Conservation (phyloP, 2,888 invertebrate species). For the Tryphoninae sp. region DNA sequence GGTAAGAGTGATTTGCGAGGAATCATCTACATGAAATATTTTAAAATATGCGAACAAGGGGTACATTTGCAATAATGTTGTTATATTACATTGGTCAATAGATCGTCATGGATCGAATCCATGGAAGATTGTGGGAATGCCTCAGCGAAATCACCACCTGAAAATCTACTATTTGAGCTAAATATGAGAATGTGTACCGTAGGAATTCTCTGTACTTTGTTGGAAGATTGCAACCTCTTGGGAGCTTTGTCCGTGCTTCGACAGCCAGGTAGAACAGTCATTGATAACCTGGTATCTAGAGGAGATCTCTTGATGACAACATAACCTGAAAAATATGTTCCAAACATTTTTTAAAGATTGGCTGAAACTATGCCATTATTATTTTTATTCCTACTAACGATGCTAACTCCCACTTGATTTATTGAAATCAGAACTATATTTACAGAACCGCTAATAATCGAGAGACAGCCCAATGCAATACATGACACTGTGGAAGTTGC, state of each 20-base stretch:
- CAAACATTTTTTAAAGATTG: too few relatives aligned
- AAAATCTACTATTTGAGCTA: constrained; percentile 72
- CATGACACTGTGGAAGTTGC: constrained; percentile 60
- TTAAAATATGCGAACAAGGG: too few relatives aligned
- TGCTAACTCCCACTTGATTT: not conserved
- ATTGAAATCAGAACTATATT: constrained; percentile 5
- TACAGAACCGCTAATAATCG: constrained; percentile 71
- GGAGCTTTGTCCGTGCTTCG: constrained; percentile 71
- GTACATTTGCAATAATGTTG: too few relatives aligned
- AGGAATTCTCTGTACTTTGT: constrained; percentile 68
- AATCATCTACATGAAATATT: constrained; percentile 5
- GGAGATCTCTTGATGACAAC: not conserved
- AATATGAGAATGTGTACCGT: constrained; percentile 73
- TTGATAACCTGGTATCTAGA: not conserved
- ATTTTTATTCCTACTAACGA: too few relatives aligned
- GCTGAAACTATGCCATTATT: too few relatives aligned
- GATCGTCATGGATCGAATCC: constrained; percentile 67
- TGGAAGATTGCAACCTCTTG: constrained; percentile 71
- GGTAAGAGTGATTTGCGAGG: constrained; percentile 64
- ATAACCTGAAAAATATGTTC: not conserved
- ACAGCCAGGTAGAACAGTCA: constrained; percentile 68
- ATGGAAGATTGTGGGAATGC: constrained; percentile 61
- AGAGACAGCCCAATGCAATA: constrained; percentile 69
- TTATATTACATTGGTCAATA: constrained; percentile 14
- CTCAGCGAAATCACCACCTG: constrained; percentile 65